Base-by-base conservation (phyloP, 2,113 vertebrate genomes). In the Arvicanthis niloticus region DNA sequence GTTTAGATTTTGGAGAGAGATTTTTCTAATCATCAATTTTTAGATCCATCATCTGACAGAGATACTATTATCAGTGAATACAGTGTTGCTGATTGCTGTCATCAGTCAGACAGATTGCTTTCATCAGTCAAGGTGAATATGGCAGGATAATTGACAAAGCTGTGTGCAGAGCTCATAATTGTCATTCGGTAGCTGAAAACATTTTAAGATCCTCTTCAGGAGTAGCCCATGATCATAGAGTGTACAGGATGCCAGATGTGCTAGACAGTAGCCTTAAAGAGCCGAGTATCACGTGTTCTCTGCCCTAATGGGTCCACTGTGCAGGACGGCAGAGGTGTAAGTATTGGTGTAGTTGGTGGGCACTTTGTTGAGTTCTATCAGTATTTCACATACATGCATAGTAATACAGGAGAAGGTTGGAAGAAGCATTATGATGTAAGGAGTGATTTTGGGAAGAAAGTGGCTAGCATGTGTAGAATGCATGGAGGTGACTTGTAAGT, bases 1-100 rank as follows among this genome's bases (percentile, higher is more conserved):
- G 7, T 90, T 92, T 94, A 81, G 53, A 34, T 92, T 94, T 94
- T 31, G 86, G 42, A 81, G 40, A 93, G 26, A 89, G 70, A 94
- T 56, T 53, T 16, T 67, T 76, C 84, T 37, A 73, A 4, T 40
- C 16, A 67, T 80, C 67, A 65, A 62, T 62, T 72, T 93, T 85
- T 72, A 85, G 75, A 88, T 7, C 56, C 81, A 68, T 75, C 51
- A 4, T 89, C 19, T 89, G 65, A 75, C 73, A 80, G 81, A 88
- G 62, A 84, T 85, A 51, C 4, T 77, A 31, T 34, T 31, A 68
- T 68, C 67, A 68, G 67, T 68, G 13, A 68, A 34, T 0, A 2
- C 67, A 68, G 67, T 34, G 31, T 68, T 31, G 15, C 60, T 45
- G 21, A 4, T 58, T 70, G 5, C 60, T 15, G n/a, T 88, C 48